Percentiles rank a stretch among this genome's conserved stretches.
Evolutionary conservation across 1,140 invertebrate species (phyloP).

Genomic region (Brachionus plicatilis): DNA sequence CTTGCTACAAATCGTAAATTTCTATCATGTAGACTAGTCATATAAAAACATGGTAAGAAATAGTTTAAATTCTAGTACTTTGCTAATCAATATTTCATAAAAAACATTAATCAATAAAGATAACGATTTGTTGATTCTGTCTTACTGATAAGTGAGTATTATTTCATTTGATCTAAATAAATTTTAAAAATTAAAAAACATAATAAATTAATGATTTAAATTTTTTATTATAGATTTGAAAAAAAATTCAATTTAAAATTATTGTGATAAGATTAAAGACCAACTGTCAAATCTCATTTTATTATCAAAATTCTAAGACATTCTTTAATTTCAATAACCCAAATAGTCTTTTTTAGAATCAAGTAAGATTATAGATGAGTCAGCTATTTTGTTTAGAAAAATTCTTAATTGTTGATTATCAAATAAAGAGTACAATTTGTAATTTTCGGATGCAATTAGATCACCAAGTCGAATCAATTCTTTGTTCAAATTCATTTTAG

Average conservation of each 20-base stretch:
- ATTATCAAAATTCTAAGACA: background rate
- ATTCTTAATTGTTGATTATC: slow-evolving; percentile 12
- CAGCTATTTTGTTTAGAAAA: slow-evolving; percentile 32
- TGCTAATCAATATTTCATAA: too few species aligned
- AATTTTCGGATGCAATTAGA: slow-evolving; percentile 69
- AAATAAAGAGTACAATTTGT: slow-evolving; percentile 64
- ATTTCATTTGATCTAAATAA: background rate
- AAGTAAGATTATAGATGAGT: slow-evolving; percentile 25
- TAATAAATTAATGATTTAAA: background rate
- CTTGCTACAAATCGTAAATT: too few species aligned
- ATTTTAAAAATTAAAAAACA: background rate
- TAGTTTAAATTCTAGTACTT: too few species aligned
- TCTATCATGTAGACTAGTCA: too few species aligned
- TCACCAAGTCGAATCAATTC: slow-evolving; percentile 74
- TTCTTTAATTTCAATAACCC: background rate
- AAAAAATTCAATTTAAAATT: background rate
- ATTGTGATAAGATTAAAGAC: background rate
- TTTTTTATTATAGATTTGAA: background rate
- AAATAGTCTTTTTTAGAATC: slow-evolving; percentile 28
- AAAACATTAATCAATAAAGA: too few species aligned
- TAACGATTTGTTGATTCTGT: too few species aligned
- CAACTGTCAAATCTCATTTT: background rate
- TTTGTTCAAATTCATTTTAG: slow-evolving; percentile 66
- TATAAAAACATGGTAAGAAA: too few species aligned
- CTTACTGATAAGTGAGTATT: background rate